phyloP scores from a whole-genome alignment of 2,888 invertebrate genomes.

The Epinotia bilunana region DNA sequence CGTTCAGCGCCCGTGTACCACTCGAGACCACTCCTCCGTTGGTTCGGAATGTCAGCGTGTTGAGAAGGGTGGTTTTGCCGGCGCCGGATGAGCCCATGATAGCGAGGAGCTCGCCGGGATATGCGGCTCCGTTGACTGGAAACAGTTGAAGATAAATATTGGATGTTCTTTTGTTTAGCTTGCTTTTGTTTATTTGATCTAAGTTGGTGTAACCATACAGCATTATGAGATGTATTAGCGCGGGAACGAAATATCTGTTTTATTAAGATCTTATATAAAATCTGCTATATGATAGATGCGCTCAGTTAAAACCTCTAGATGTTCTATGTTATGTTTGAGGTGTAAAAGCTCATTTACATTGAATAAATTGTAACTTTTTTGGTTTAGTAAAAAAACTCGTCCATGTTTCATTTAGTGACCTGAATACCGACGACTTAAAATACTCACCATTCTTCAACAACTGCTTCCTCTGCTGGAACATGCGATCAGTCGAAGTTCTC shows the following conservation, averaged over 20 bases:
- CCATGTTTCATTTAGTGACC: neutral
- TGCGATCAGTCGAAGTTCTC: constrained; percentile 67
- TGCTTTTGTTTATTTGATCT: too few species aligned
- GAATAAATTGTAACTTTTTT: too few species aligned
- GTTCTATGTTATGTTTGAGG: too few species aligned
- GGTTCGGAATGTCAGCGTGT: constrained; percentile 94
- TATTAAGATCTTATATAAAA: too few species aligned
- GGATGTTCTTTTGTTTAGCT: neutral
- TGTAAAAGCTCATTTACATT: too few species aligned
- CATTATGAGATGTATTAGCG: too few species aligned
- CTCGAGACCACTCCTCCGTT: constrained; percentile 87
- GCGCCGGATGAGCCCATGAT: constrained; percentile 96
- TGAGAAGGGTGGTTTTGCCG: constrained; percentile 97
- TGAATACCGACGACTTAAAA: neutral
- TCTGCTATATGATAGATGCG: too few species aligned
- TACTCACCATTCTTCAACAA: constrained; percentile 89
- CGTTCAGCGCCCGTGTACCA: constrained; percentile 88
- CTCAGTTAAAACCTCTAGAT: too few species aligned
- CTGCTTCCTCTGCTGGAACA: constrained; percentile 86
- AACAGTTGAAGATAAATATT: constrained; percentile 9
- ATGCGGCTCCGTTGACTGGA: constrained; percentile 91
- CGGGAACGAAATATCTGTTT: too few species aligned
- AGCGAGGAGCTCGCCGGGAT: constrained; percentile 93
- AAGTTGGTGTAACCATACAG: too few species aligned
- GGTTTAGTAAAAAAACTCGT: too few species aligned